A percentile compares a stretch with the other conserved stretches of the same genome.
These are phyloP conservation scores for Sminthurides aquaticus DNA, from an alignment of 2,888 invertebrate species.

Conservation along the genomic window DNA sequence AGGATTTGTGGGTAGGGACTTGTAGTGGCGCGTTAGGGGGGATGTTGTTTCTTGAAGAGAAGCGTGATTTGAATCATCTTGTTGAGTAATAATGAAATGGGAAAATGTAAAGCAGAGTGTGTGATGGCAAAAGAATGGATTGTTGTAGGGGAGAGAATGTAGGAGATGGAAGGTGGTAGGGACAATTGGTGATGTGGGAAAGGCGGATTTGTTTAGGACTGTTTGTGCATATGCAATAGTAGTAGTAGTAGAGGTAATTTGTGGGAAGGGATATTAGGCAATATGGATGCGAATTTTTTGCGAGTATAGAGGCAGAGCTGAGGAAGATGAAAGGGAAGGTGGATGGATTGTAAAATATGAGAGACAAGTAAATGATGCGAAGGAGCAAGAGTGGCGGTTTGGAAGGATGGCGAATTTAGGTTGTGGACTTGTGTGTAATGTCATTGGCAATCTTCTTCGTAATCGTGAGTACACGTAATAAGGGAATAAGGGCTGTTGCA, in stretches of 20 bases:
- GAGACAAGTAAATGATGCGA: background rate
- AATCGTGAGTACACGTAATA: background rate
- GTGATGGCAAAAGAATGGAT: background rate
- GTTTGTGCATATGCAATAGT: background rate
- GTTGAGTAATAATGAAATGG: constrained; percentile 1
- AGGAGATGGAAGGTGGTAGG: no score
- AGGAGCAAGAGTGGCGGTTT: no score
- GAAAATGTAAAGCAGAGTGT: no score
- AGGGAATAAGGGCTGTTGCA: background rate
- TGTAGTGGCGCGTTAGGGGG: background rate
- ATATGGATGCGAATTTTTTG: background rate
- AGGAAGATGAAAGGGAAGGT: background rate
- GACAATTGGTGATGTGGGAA: no score
- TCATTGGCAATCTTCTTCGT: constrained; percentile 15
- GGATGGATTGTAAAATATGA: background rate
- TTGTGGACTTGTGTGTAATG: constrained; percentile 2
- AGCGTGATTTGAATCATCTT: background rate
- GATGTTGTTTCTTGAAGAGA: background rate
- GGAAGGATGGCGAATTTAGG: background rate
- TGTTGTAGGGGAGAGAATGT: background rate
- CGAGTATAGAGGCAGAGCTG: background rate
- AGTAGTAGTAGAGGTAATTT: background rate
- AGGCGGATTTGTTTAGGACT: background rate
- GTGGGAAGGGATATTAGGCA: background rate
- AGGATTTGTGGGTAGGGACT: background rate